These are phyloP conservation scores for Phyllostomus hastatus DNA, from an alignment of 2,113 vertebrate genomes.

Conservation along the genomic window DNA sequence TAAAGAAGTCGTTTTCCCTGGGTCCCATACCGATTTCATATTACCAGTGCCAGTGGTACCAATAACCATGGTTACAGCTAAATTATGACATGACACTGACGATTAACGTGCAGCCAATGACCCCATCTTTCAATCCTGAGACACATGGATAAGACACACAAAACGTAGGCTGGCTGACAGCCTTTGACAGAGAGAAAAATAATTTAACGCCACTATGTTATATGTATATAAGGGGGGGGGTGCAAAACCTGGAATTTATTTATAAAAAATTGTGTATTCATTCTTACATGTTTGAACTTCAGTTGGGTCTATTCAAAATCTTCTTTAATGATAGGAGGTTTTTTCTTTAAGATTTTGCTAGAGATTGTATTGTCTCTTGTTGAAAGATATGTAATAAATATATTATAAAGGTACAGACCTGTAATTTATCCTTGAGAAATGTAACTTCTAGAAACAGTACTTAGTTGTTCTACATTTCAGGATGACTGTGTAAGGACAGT, in stretches of 20 bases:
- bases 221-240: background rate
- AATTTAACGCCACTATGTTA: background rate
- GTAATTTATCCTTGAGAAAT: conserved; percentile 42
- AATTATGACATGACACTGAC: background rate
- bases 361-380: background rate
- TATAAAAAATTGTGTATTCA: too few relatives aligned
- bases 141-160: background rate
- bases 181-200: background rate
- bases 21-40: background rate
- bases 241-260: too few relatives aligned
- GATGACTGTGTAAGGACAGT: background rate
- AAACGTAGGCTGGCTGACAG: background rate
- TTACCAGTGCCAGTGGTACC: background rate
- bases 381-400: conserved; percentile 8
- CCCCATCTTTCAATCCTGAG: background rate
- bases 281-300: too few relatives aligned
- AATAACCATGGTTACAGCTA: background rate
- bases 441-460: conserved; percentile 29
- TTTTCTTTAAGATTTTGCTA: conserved; percentile 5
- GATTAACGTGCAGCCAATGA: background rate
- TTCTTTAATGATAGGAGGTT: conserved; percentile 8
- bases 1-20: background rate
- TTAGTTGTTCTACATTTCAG: background rate
- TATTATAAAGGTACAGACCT: background rate
- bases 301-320: background rate